Percentiles rank a stretch among this genome's conserved stretches.
Conservation (phyloP, 2,113 vertebrate species). For the Pipa parva region DNA sequence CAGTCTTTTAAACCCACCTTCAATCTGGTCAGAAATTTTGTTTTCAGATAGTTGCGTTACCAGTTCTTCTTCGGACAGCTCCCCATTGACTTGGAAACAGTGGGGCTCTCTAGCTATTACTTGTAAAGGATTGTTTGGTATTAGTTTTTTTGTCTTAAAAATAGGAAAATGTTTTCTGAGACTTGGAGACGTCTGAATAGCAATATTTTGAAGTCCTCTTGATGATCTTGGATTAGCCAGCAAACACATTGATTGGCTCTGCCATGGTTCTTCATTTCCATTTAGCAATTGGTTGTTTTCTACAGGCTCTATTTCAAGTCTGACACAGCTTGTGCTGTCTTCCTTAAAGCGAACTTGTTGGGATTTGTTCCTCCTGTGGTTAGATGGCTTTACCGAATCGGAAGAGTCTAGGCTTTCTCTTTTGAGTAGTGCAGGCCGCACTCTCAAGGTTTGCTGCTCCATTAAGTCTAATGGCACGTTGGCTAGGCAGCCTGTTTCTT, state of each 20-base stretch:
- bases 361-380: constrained; percentile 69
- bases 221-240: constrained; percentile 57
- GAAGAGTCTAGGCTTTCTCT: constrained; percentile 65
- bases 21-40: constrained; percentile 47
- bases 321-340: constrained; percentile 48
- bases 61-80: constrained; percentile 55
- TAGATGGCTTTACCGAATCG: constrained; percentile 53
- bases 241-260: constrained; percentile 47
- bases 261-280: constrained; percentile 44
- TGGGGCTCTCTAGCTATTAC: constrained; percentile 57
- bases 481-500: constrained; percentile 49
- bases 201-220: constrained; percentile 61
- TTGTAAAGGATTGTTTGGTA: constrained; percentile 59
- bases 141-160: constrained; percentile 66
- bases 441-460: constrained; percentile 64
- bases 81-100: constrained; percentile 58
- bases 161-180: constrained; percentile 70
- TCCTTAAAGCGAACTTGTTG: constrained; percentile 77
- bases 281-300: background rate
- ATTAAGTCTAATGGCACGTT: constrained; percentile 55
- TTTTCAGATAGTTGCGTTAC: constrained; percentile 60
- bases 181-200: constrained; percentile 74
- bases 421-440: constrained; percentile 65
- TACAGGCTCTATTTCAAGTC: constrained; percentile 26
- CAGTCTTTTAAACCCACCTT: constrained; percentile 48